Conservation (phyloP, 2,888 invertebrate genomes). For the Octodonta nipae region DNA sequence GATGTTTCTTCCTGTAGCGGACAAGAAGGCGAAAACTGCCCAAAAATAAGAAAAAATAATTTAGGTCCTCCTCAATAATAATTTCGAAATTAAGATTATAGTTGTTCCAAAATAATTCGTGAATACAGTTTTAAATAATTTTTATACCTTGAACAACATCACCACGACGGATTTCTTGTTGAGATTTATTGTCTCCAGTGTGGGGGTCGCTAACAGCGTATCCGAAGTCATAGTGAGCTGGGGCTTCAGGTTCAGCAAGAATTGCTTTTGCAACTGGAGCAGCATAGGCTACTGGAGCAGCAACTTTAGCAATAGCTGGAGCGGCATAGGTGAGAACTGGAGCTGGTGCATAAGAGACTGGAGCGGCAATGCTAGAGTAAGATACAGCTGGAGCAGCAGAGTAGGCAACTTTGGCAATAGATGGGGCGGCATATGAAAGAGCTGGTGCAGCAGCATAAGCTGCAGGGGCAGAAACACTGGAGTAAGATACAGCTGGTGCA, state of each 20-base stretch:
- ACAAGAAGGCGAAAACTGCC: no score
- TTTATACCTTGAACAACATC: constrained; percentile 35
- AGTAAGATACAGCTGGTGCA: background rate
- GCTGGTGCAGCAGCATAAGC: constrained; percentile 5
- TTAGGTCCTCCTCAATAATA: no score
- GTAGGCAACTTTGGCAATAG: constrained; percentile 40
- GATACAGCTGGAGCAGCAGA: constrained; percentile 13
- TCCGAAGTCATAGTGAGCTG: constrained; percentile 23
- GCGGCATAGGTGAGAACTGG: constrained; percentile 10
- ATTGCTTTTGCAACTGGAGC: constrained; percentile 10
- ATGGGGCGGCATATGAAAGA: constrained; percentile 25
- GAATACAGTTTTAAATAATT: no score
- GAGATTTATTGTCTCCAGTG: constrained; percentile 42
- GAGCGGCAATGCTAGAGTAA: constrained; percentile 10
- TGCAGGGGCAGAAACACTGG: constrained; percentile 2
- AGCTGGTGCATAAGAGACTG: constrained; percentile 17
- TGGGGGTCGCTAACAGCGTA: constrained; percentile 21
- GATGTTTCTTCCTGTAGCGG: no score
- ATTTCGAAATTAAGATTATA: no score
- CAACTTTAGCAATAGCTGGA: no score
- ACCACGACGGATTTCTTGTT: constrained; percentile 47
- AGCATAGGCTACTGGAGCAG: background rate
- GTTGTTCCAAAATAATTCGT: no score
- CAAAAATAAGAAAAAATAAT: no score
- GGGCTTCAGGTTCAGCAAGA: constrained; percentile 17